phyloP scores from a whole-genome alignment of 2,113 vertebrate species.

The Platysternon megacephalum region DNA sequence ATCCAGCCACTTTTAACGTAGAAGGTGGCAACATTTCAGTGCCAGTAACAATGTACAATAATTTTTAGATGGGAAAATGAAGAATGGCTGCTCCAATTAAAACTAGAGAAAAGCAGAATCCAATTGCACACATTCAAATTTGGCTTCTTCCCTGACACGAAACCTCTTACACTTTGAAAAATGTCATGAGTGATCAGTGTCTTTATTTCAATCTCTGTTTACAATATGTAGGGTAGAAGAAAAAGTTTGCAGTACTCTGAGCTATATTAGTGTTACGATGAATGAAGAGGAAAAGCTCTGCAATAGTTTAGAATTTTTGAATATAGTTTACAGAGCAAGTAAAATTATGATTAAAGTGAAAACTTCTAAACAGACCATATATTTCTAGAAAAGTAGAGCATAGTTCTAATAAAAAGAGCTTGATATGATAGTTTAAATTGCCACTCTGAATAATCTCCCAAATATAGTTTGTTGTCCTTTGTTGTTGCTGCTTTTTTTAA shows the following conservation, averaged over 20 bases:
- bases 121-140: neutral
- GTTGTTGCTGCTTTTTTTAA: neutral
- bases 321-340: neutral
- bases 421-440: neutral
- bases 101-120: neutral
- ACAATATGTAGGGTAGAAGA: neutral
- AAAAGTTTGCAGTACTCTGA: neutral
- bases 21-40: neutral
- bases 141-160: neutral
- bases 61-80: neutral
- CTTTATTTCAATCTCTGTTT: neutral
- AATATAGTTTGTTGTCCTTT: neutral
- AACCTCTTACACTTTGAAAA: neutral
- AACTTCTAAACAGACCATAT: neutral
- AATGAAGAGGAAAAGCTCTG: neutral
- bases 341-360: accelerated
- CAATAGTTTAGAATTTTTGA: neutral
- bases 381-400: neutral
- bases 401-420: neutral
- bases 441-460: neutral
- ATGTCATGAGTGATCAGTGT: neutral
- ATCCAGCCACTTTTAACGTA: neutral
- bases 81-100: neutral
- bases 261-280: neutral
- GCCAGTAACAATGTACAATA: neutral